Conservation (phyloP, 1,140 invertebrate species). For the Drosophila pallidifrons region DNA sequence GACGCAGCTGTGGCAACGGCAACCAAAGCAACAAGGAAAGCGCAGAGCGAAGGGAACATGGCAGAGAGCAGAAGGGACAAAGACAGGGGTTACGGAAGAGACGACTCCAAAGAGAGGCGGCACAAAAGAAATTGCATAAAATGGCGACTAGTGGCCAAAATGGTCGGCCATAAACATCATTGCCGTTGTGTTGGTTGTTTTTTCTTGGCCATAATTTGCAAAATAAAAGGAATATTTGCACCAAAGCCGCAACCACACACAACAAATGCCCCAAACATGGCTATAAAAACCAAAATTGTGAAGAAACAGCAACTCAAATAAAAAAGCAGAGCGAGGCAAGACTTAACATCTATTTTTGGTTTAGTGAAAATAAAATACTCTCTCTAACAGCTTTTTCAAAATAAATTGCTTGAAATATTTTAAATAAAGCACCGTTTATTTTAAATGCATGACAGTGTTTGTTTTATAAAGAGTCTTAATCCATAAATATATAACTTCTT, state of each 20-base stretch:
- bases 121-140: slow-evolving; percentile 76
- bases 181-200: slow-evolving; percentile 37
- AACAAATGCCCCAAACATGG: slow-evolving; percentile 28
- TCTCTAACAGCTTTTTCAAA: slow-evolving; percentile 5
- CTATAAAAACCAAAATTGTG: slow-evolving; percentile 40
- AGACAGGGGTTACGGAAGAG: neutral
- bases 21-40: neutral
- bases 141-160: slow-evolving; percentile 75
- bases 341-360: neutral
- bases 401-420: slow-evolving; percentile 10
- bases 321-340: neutral
- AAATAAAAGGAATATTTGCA: slow-evolving; percentile 36
- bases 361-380: slow-evolving; percentile 22
- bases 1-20: slow-evolving; percentile 9
- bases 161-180: slow-evolving; percentile 77
- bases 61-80: neutral
- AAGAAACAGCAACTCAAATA: slow-evolving; percentile 5
- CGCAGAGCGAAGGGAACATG: neutral
- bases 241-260: slow-evolving; percentile 38
- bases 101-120: slow-evolving; percentile 54
- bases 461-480: too few relatives aligned
- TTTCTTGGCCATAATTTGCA: slow-evolving; percentile 68
- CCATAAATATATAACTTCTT: too few relatives aligned
- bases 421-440: neutral
- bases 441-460: too few relatives aligned